Base-by-base conservation (phyloP, 2,888 invertebrate genomes). In the Argyra leucocephala region DNA sequence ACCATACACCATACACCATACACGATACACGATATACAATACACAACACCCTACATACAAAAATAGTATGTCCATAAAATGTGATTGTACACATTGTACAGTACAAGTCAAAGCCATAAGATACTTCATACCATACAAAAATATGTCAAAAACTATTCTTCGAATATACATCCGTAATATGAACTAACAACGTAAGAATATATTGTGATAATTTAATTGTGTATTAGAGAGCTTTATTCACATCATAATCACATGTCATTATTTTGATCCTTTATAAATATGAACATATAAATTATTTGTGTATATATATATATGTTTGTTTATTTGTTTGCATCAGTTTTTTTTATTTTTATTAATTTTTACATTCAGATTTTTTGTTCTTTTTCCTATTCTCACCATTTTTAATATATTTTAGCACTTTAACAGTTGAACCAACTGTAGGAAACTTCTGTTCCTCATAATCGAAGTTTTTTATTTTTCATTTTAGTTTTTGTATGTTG, bases 351-450 rank as follows among this genome's bases (percentile, higher is more conserved):
- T 26, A 26, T 48, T 12, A 18, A 48, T 48, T 48, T 18, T 18
- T 48, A 3, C 18, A 48, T n/a, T 48, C 18, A 15, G 12, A 5
- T 37, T 15, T 37, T 5, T 48, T 48, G 48, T 48, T 18, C 15
- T 26, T 26, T 26, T 26, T 31, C 12, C 31, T 31, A 7, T 15
- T 48, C n/a, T 48, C 2, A 9, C 37, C 12, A 10, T 37, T 37
- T 48, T 48, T 48, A 48, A 48, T 48, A 48, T 48, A 48, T 48
- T 48, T 48, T 48, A 48, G n/a, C 48, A 48, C 48, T 48, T 48
- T 48, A 48, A 48, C 48, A 48, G 48, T 48, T 48, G 48, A 18
- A 48, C 48, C 48, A n/a, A 48, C 48, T 48, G 48, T 18, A 48
- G 48, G 48, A 48, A 48, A 18, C 48, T 48, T 48, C 48, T 48